These are phyloP conservation scores for Theocolax elegans DNA, from an alignment of 1,140 invertebrate species.

Conservation along the genomic window DNA sequence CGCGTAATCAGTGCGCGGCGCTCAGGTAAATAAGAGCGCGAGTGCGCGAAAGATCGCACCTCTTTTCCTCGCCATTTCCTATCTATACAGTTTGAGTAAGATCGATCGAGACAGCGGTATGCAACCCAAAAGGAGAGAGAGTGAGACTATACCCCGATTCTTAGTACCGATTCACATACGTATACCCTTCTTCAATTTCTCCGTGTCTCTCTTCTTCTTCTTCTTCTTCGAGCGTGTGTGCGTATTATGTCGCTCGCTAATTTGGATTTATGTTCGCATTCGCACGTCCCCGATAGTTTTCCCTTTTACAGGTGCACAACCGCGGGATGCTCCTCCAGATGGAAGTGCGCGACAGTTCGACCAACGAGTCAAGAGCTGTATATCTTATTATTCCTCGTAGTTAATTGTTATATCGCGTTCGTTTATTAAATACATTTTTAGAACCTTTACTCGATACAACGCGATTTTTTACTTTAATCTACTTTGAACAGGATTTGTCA, in stretches of 20 bases:
- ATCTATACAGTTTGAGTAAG: no score
- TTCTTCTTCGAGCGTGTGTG: neutral
- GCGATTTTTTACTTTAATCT: no score
- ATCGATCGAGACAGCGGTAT: neutral
- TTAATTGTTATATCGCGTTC: no score
- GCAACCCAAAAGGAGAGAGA: neutral
- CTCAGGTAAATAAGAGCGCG: no score
- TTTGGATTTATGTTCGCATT: constrained; percentile 18
- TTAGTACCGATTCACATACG: neutral
- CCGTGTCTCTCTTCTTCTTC: neutral
- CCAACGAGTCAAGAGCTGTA: no score
- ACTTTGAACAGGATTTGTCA: no score
- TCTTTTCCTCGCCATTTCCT: no score
- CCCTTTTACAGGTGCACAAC: neutral
- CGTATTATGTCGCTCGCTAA: constrained; percentile 16
- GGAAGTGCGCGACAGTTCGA: constrained; percentile 42
- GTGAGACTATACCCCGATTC: neutral
- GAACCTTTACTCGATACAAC: no score
- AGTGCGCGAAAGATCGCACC: no score
- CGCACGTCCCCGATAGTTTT: constrained; percentile 2
- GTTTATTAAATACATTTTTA: no score
- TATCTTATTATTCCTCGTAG: no score
- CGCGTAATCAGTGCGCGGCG: no score
- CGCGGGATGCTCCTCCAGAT: neutral
- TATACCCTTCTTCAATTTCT: constrained; percentile 1